These are phyloP conservation scores for Geococcyx californianus DNA, from an alignment of 2,113 vertebrate genomes.

Conservation along the genomic window DNA sequence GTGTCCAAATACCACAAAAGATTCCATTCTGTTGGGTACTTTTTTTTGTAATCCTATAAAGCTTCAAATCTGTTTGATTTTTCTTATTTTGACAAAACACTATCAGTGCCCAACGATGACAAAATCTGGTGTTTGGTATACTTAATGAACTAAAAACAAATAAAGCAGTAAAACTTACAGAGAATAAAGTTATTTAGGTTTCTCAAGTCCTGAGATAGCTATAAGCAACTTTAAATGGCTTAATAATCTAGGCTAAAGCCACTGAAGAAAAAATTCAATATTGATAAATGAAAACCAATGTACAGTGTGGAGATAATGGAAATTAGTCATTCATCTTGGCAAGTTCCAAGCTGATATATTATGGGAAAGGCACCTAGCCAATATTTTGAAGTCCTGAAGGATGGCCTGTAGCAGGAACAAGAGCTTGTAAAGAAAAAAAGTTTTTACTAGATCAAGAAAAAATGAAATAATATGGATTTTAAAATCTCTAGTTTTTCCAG, in stretches of 20 bases:
- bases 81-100: background rate
- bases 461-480: background rate
- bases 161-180: background rate
- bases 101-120: background rate
- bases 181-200: background rate
- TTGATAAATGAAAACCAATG: constrained; percentile 32
- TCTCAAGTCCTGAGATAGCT: background rate
- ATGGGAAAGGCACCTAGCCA: background rate
- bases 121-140: background rate
- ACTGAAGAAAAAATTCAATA: background rate
- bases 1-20: background rate
- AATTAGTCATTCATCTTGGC: background rate
- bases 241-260: background rate
- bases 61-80: background rate
- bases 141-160: background rate
- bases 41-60: background rate
- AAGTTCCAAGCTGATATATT: background rate
- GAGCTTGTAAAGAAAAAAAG: background rate
- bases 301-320: background rate
- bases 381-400: background rate
- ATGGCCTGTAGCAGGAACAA: background rate
- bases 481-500: background rate
- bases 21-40: background rate
- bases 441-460: background rate
- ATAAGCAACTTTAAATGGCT: background rate